Evolutionary conservation across 2,113 vertebrate species (phyloP).

Genomic region (Takifugu bimaculatus): DNA sequence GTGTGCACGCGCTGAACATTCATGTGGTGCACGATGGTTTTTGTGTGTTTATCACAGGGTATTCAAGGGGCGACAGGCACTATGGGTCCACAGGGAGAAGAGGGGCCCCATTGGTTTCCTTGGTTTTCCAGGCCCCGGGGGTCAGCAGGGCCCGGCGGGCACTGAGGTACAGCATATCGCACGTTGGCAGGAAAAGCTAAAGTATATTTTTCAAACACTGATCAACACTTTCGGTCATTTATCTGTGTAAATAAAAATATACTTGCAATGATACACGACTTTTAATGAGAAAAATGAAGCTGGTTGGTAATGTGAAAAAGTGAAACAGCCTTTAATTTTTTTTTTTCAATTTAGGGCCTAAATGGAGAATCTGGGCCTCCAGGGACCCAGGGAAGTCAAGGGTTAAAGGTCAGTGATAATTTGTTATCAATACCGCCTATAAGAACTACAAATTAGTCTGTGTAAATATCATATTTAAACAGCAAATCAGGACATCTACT

Average conservation of each 20-base stretch:
- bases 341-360: slow-evolving; percentile 72
- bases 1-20: background rate
- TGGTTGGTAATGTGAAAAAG: too few relatives aligned
- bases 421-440: too few relatives aligned
- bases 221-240: too few relatives aligned
- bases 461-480: slow-evolving; percentile 9
- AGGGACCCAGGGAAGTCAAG: slow-evolving; percentile 76
- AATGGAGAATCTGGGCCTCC: slow-evolving; percentile 76
- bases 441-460: slow-evolving; percentile 10
- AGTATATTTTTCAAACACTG: too few relatives aligned
- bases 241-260: too few relatives aligned
- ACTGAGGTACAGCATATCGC: slow-evolving; percentile 61
- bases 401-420: slow-evolving; percentile 77
- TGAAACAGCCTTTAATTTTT: slow-evolving; percentile 22
- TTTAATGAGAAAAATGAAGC: too few relatives aligned
- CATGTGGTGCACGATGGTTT: background rate
- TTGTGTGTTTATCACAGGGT: slow-evolving; percentile 68
- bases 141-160: slow-evolving; percentile 68
- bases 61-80: slow-evolving; percentile 70
- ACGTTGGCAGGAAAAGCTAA: background rate
- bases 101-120: slow-evolving; percentile 75
- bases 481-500: slow-evolving; percentile 8
- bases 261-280: too few relatives aligned
- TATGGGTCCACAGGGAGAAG: slow-evolving; percentile 71
- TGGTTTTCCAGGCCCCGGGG: slow-evolving; percentile 78